Percentiles rank a stretch among this genome's conserved stretches.
These are phyloP conservation scores for Oryctolagus cuniculus DNA, from an alignment of 2,113 vertebrate genomes.

Conservation along the genomic window DNA sequence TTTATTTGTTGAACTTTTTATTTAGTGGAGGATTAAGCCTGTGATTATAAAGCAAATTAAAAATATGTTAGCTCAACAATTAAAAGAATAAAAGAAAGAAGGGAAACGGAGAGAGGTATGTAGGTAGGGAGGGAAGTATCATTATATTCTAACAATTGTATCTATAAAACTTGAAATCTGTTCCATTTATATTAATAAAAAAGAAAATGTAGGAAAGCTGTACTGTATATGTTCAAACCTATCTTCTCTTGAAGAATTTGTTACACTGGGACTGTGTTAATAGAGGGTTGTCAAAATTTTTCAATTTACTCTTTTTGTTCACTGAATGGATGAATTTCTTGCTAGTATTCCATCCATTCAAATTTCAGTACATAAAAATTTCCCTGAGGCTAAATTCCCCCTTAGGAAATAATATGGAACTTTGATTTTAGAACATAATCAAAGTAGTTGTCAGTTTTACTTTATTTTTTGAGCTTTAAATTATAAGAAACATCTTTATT, in stretches of 20 bases:
- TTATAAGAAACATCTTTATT: slow-evolving; percentile 15
- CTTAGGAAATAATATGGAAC: not conserved
- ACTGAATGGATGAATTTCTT: not conserved
- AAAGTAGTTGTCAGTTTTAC: not conserved
- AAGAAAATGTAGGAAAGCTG: not conserved
- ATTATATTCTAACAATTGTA: too few relatives aligned
- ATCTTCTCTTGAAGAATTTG: not conserved
- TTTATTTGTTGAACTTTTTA: too few relatives aligned
- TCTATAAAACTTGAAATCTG: too few relatives aligned
- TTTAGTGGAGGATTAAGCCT: too few relatives aligned
- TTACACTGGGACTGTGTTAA: not conserved
- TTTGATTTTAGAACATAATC: not conserved
- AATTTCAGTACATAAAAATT: slow-evolving; percentile 26
- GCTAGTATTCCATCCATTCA: not conserved
- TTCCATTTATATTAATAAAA: too few relatives aligned
- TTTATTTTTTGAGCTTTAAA: slow-evolving; percentile 17
- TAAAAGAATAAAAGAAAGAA: too few relatives aligned
- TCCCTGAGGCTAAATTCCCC: not conserved
- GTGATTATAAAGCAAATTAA: too few relatives aligned
- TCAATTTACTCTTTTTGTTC: not conserved
- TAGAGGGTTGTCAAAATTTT: not conserved
- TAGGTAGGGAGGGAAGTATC: too few relatives aligned
- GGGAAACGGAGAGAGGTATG: too few relatives aligned
- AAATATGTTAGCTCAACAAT: too few relatives aligned
- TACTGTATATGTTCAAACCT: not conserved